Evolutionary conservation across 2,888 invertebrate genomes (phyloP).

Genomic region (Chymomyza amoena): DNA sequence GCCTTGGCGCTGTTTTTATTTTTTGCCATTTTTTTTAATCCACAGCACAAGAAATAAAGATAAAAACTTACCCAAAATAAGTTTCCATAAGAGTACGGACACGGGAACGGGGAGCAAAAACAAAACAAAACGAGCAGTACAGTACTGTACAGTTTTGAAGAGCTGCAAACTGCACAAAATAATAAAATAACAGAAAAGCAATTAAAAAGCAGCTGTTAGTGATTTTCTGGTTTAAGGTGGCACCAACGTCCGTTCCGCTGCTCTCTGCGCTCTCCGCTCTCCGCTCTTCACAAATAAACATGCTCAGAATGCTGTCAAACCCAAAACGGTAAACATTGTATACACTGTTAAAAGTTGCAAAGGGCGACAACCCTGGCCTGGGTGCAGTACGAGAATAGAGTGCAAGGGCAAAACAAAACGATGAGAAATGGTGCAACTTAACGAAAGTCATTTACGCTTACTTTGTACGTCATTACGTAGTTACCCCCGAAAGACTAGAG

Average conservation of each 20-base stretch:
- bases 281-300: conserved; percentile 4
- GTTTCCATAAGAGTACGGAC: conserved; percentile 50
- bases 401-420: conserved; percentile 35
- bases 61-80: conserved; percentile 66
- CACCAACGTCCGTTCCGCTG: not conserved
- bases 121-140: not conserved
- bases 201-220: conserved; percentile 67
- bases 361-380: conserved; percentile 53
- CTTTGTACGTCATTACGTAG: not conserved
- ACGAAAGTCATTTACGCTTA: not conserved
- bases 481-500: not conserved
- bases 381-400: conserved; percentile 24
- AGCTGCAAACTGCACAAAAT: conserved; percentile 49
- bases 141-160: conserved; percentile 46
- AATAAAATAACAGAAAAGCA: conserved; percentile 68
- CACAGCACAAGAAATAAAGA: conserved; percentile 59
- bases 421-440: not conserved
- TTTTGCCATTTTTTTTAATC: conserved; percentile 47
- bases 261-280: not conserved
- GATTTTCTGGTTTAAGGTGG: conserved; percentile 51
- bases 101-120: conserved; percentile 15
- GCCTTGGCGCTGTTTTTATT: conserved; percentile 16
- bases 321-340: conserved; percentile 29
- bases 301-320: conserved; percentile 3
- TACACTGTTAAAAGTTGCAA: conserved; percentile 8